Conservation (phyloP, 2,888 invertebrate species). For the Saturnia pavonia region DNA sequence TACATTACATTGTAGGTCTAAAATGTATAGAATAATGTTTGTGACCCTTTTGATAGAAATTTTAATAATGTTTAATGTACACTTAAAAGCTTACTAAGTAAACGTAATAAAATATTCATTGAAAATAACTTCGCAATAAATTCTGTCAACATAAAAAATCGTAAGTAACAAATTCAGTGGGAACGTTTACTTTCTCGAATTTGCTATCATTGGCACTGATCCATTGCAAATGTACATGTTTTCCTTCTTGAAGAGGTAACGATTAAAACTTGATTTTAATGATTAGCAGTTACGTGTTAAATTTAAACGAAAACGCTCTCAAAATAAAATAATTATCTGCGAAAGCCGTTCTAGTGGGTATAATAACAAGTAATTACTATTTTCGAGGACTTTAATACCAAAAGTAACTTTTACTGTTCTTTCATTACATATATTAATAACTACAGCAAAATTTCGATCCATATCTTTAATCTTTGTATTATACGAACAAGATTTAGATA, state of each 20-base stretch:
- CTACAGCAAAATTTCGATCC: too few species aligned
- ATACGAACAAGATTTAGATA: background rate
- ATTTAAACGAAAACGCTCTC: slow-evolving; percentile 7
- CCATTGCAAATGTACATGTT: slow-evolving; percentile 24
- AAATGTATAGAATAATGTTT: background rate
- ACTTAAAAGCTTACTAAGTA: background rate
- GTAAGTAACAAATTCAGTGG: slow-evolving; percentile 26
- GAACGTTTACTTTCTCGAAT: slow-evolving; percentile 31
- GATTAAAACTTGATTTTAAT: slow-evolving; percentile 16
- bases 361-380: background rate
- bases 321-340: slow-evolving; percentile 4
- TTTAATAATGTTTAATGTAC: slow-evolving; percentile 2
- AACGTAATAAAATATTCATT: slow-evolving; percentile 10
- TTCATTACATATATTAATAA: background rate
- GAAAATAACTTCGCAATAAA: slow-evolving; percentile 4
- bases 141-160: slow-evolving; percentile 10
- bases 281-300: slow-evolving; percentile 1
- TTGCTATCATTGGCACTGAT: slow-evolving; percentile 28
- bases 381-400: background rate
- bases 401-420: background rate
- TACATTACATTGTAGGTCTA: background rate
- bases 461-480: background rate
- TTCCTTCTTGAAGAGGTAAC: slow-evolving; percentile 9
- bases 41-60: background rate
- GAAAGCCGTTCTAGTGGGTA: background rate